Base-by-base conservation (phyloP, 2,888 invertebrate genomes). In the Morpho deidamia region DNA sequence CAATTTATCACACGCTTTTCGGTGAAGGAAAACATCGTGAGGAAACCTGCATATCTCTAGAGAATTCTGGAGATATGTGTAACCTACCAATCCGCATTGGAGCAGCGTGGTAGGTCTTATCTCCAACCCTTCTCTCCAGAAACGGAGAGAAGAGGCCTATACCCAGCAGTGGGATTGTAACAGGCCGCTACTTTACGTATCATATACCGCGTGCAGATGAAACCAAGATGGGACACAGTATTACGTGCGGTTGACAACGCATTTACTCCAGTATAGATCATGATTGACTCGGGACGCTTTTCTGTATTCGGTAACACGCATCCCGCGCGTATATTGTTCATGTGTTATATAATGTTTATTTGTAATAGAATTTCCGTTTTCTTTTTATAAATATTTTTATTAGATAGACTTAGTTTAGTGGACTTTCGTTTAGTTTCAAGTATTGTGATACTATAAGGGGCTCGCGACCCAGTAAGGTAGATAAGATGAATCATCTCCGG, bases 401-500 rank as follows among this genome's bases (percentile, higher is more conserved):
- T 74, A 78, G 73, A 71, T 74, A 74, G 74, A 73, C 73, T 71
- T 76, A 76, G 75, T 71, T 72, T 74, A 77, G 76, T 74, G 76
- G 80, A 81, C 76, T 77, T 81, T 72, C 66, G 69, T 83, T 85
- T 82, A 79, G 80, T 83, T 83, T 76, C 76, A 81, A 82, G 77
- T 76, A 81, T 84, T 86, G 86, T 87, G 86, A 85, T 86, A 85
- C 80, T 83, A 80, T 76, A 75, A 71, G 76, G 83, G 83, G 85
- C 78, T 72, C 77, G 77, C 74, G 72, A 55, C 64, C 64, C 61
- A 73, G 72, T 81, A 81, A 83, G 82, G 70, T 82, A 74, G 76
- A 74, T 79, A 74, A 72, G 71, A 60, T 65, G 44, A 42, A 67
- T 66, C 62, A 63, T 61, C 62, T 11, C 33, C 35, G 11, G 64